Percentiles rank a stretch among this genome's conserved stretches.
phyloP scores from a whole-genome alignment of 2,113 vertebrate species.

The Drymodes brunneopygia region DNA sequence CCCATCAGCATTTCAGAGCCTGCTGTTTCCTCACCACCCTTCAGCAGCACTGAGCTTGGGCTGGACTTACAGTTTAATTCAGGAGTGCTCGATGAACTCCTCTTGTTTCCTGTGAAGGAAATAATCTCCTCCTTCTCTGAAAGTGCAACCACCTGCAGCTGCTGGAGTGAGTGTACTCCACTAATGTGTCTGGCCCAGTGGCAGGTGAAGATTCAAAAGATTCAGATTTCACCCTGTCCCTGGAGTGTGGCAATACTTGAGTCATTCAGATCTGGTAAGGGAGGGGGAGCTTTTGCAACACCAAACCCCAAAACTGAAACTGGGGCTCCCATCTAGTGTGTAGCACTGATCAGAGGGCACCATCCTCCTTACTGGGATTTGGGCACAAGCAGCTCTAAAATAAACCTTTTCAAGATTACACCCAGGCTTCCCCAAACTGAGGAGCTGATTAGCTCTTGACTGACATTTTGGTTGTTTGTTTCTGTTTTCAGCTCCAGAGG shows the following conservation, averaged over 20 bases:
- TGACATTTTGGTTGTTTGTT: neutral
- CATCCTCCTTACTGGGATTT: neutral
- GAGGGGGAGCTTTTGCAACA: neutral
- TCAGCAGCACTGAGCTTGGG: neutral
- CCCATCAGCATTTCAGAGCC: neutral
- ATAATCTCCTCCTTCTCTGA: neutral
- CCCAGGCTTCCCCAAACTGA: neutral
- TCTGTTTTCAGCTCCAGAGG: neutral
- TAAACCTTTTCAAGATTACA: neutral
- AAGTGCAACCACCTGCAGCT: neutral
- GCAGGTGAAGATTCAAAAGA: neutral
- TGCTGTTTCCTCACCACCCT: neutral
- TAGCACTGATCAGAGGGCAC: neutral
- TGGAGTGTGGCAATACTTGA: rapidly evolving
- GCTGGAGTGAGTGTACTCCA: neutral
- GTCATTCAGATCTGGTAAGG: neutral
- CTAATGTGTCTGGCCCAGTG: neutral
- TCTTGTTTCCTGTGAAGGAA: neutral
- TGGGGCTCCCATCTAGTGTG: neutral
- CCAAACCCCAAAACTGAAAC: neutral
- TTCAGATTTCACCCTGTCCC: neutral
- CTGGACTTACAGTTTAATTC: neutral
- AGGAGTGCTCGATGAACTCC: neutral
- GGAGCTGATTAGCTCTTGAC: neutral
- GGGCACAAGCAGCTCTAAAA: neutral